Conservation (phyloP, 53 echinoderm and acorn worm species). For the Hippasteria phrygiana region DNA sequence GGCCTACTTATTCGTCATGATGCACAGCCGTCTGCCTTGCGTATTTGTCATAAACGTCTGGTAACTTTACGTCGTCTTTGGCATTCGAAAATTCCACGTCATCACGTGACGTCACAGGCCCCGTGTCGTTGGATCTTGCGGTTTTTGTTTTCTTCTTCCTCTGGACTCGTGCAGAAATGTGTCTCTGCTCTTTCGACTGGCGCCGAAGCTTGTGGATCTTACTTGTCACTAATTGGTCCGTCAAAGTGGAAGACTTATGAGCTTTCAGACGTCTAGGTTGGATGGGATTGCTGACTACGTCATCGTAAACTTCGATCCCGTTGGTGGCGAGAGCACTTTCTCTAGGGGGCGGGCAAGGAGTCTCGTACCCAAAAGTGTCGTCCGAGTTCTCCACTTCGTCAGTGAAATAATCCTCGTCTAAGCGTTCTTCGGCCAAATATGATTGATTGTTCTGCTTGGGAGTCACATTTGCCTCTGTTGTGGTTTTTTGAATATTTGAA, state of each 20-base stretch:
- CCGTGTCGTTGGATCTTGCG: background rate
- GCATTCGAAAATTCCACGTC: background rate
- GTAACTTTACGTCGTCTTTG: slow-evolving; percentile 45
- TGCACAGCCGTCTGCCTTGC: slow-evolving; percentile 67
- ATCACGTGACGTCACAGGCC: slow-evolving; percentile 2
- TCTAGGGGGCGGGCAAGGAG: slow-evolving; percentile 63
- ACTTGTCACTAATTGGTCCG: background rate
- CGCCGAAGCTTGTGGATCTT: slow-evolving; percentile 27
- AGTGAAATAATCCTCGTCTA: background rate
- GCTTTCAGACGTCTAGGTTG: background rate
- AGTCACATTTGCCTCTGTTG: background rate
- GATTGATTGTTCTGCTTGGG: background rate
- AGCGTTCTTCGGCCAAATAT: background rate
- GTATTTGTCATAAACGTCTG: slow-evolving; percentile 83
- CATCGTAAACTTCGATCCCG: slow-evolving; percentile 14
- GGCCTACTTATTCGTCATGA: too few species aligned
- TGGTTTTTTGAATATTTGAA: background rate
- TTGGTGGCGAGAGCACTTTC: slow-evolving; percentile 25
- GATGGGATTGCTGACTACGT: background rate
- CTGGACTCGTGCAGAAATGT: background rate
- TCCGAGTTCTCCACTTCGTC: background rate
- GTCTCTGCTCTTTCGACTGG: slow-evolving; percentile 6
- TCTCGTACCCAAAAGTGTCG: slow-evolving; percentile 43
- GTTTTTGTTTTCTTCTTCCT: slow-evolving; percentile 17
- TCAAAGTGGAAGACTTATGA: background rate